Evolutionary conservation across 1,140 invertebrate species (phyloP), one percentile per base, ranked within the genome.

Genomic region (Aphelenchoides besseyi): DNA sequence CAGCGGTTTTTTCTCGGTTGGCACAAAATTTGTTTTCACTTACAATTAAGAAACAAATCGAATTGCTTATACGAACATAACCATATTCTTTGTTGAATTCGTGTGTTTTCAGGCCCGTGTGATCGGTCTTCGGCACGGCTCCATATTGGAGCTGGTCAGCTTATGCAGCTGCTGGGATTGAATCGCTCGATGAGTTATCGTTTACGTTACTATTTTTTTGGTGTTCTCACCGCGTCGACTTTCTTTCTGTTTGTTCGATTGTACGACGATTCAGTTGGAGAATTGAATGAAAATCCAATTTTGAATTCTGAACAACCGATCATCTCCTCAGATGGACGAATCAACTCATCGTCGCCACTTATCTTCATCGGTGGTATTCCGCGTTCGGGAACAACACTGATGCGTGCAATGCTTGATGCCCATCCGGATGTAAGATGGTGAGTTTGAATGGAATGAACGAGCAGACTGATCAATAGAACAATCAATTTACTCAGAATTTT

Each of bases 381-480:
- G n/a, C 36, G 74, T 23, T 74, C 54, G 41, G 71, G 76, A 29
- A 75, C 76, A 9, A 77, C 76, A 26, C 35, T 75, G 36, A 72
- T 72, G 90, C 88, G 96, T 83, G 95, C 94, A 71, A 95, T 98
- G 92, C 87, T 98, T 63, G 96, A 98, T 87, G 95, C 96, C 52
- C 96, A 98, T 89, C 93, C 93, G n/a, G 91, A 93, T 84, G 92
- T 98, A 77, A 90, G 94, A 86, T 98, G 96, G 81, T 76, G 12
- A 48, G 74, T 66, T 66, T 66, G 63, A 53, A 12, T 37, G n/a
- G 23, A 66, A 32, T n/a, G n/a, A n/a, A n/a, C n/a, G n/a, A n/a
- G n/a, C n/a, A n/a, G n/a, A n/a, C 1, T 52, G 48, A 16, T 2
- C 48, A n/a, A 16, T n/a, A 52, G 23, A 52, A n/a, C 2, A 52